Conservation (phyloP, 2,113 vertebrate species). For the Spizaetus ornatus region DNA sequence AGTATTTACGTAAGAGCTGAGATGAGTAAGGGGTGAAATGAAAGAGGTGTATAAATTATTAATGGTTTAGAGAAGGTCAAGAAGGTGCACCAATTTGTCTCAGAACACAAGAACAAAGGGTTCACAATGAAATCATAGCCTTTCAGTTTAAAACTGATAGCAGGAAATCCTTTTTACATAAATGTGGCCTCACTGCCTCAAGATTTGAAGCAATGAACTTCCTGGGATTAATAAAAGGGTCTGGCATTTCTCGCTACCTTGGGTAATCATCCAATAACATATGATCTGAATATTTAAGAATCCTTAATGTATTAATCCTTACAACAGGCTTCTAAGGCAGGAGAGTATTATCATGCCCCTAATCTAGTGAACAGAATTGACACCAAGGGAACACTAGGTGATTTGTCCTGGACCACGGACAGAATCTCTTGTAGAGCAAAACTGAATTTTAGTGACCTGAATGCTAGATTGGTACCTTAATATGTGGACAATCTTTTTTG, state of each 20-base stretch:
- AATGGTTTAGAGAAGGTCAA: slow-evolving; percentile 29
- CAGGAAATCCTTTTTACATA: background rate
- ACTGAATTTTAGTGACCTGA: background rate
- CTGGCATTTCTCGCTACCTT: background rate
- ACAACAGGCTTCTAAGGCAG: background rate
- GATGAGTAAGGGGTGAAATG: slow-evolving; percentile 40
- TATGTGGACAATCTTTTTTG: background rate
- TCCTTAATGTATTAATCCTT: background rate
- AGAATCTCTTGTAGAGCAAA: background rate
- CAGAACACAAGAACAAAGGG: background rate
- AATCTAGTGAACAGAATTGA: background rate
- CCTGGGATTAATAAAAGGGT: background rate
- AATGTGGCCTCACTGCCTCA: background rate
- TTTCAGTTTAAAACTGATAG: background rate
- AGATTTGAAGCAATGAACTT: background rate
- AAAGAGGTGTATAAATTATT: slow-evolving; percentile 41
- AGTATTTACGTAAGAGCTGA: slow-evolving; percentile 18
- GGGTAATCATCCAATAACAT: background rate
- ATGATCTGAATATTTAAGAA: background rate
- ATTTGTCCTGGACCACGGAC: background rate
- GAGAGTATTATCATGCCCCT: background rate
- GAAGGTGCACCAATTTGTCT: background rate
- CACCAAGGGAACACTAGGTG: background rate
- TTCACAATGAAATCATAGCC: background rate
- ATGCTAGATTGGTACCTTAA: background rate